Base-by-base conservation (phyloP, 2,113 vertebrate species). In the Vulpes ferrilata region DNA sequence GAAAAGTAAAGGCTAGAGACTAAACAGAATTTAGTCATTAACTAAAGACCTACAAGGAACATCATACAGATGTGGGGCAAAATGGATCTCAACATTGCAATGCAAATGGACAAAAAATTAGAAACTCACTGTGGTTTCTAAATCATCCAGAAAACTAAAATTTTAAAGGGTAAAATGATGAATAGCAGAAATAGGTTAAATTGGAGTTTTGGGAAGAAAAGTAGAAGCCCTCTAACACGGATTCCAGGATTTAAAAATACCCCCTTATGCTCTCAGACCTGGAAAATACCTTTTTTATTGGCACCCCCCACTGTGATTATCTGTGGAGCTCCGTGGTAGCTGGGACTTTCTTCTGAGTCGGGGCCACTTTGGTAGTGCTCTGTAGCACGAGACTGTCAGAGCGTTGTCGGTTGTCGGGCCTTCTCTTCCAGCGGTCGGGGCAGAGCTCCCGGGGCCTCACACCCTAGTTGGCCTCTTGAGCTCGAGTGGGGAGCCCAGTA, bases 231-330 rank as follows among this genome's bases (percentile, higher is more conserved):
- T 90, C 4, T 62, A 65, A 95, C 11, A 43, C 57, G 64, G 55
- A 92, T 20, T 73, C 69, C 16, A 69, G 43, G 59, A 92, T 92
- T 92, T 79, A 69, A 92, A 93, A 92, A 88, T 27, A 92, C 12
- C 6, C 55, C 71, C 3, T 3, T 82, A 76, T 25, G 27, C 6
- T 91, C 22, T 81, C 60, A 92, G 67, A 92, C 20, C 48, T 92
- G 62, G 78, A 71, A 82, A 67, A 35, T 81, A 25, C 23, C 38
- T 64, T 79, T 82, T 62, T 89, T 32, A 88, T 55, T 71, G n/a
- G n/a, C 38, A 88, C 76, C 32, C 11, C 17, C 25, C 78, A 92
- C 62, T 78, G 53, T 79, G 59, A 84, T 79, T 30, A 60, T 13
- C 17, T 84, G 15, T 48, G 64, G 79, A 79, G 80, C 30, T 59